Evolutionary conservation across 2,888 invertebrate genomes (phyloP).

Genomic region (Laothoe populi): DNA sequence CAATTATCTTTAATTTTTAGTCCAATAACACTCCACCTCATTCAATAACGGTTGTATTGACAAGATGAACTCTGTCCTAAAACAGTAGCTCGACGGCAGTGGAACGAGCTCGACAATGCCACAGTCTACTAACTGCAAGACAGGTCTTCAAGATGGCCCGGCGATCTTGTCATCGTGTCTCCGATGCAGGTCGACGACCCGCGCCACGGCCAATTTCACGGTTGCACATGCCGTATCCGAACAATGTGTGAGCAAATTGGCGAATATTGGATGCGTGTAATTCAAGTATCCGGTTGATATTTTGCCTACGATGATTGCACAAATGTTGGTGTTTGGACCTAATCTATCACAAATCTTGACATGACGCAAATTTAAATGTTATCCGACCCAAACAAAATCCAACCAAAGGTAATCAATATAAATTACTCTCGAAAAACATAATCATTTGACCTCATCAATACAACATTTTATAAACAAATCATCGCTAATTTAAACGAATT

Average conservation of each 20-base stretch:
- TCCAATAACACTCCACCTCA: background rate
- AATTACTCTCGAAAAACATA: background rate
- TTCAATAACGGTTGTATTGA: background rate
- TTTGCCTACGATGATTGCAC: background rate
- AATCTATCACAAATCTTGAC: background rate
- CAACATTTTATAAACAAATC: constrained; percentile 27
- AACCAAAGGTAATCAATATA: background rate
- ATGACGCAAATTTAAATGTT: too few species aligned
- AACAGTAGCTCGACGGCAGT: constrained; percentile 45
- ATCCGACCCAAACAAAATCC: background rate
- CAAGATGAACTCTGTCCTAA: constrained; percentile 43
- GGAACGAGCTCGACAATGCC: constrained; percentile 45
- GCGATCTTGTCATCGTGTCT: constrained; percentile 37
- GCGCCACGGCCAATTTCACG: constrained; percentile 44
- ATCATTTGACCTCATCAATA: constrained; percentile 2
- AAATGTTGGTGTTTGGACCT: background rate
- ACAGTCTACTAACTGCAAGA: constrained; percentile 56
- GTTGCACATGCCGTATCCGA: constrained; percentile 32
- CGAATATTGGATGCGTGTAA: constrained; percentile 16
- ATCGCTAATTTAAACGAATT: constrained; percentile 34
- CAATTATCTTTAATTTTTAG: too few species aligned
- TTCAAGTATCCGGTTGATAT: background rate
- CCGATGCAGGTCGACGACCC: constrained; percentile 38
- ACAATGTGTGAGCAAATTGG: constrained; percentile 25
- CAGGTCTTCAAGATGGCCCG: constrained; percentile 37